Evolutionary conservation across 2,888 invertebrate genomes (phyloP).

Genomic region (Drosophila sordidula): DNA sequence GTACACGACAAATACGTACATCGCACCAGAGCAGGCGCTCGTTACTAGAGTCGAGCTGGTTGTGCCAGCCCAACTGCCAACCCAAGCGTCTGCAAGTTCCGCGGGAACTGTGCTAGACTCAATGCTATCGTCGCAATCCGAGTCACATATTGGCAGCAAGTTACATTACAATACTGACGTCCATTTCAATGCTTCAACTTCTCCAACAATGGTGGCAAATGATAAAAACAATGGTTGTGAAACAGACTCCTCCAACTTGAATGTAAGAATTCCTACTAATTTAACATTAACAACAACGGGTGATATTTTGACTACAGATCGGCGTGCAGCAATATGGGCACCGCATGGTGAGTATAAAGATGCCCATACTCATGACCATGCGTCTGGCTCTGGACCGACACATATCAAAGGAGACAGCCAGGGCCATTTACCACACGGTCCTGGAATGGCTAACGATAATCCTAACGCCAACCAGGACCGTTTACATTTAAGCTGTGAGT

Average conservation of each 20-base stretch:
- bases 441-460: conserved; percentile 3
- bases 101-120: not conserved
- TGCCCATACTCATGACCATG: not conserved
- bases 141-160: conserved; percentile 20
- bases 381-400: not conserved
- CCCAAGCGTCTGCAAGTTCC: conserved; percentile 10
- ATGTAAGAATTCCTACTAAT: conserved; percentile 66
- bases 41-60: conserved; percentile 73
- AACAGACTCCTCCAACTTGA: conserved; percentile 66
- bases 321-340: conserved; percentile 56
- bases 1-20: conserved; percentile 39
- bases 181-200: conserved; percentile 24
- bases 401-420: conserved; percentile 9
- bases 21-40: conserved; percentile 71
- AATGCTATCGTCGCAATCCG: not conserved
- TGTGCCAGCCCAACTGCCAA: conserved; percentile 67
- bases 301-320: conserved; percentile 49
- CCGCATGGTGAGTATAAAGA: conserved; percentile 58
- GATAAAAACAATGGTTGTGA: conserved; percentile 75
- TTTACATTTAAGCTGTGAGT: conserved; percentile 17
- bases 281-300: conserved; percentile 54
- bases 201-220: conserved; percentile 35
- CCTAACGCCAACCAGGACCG: conserved; percentile 19
- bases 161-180: conserved; percentile 26
- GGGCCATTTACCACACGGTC: conserved; percentile 2